A percentile compares a stretch with the other conserved stretches of the same genome.
Conservation (phyloP, 2,797 vertebrate species). For the Channa striata region DNA sequence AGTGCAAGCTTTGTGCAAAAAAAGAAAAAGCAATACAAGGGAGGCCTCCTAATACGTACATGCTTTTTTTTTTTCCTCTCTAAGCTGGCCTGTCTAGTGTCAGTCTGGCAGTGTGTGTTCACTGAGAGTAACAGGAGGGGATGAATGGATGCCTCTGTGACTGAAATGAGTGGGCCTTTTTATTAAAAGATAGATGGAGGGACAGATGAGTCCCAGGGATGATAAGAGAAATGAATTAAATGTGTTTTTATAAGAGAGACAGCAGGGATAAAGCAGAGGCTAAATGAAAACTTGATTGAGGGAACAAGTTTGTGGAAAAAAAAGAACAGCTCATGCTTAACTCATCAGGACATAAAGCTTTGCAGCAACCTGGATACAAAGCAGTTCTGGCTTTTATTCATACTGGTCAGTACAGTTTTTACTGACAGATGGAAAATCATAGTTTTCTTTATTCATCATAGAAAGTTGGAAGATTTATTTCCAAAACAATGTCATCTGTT, state of each 20-base stretch:
- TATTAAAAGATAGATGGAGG: conserved; percentile 54
- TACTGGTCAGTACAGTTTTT: not conserved
- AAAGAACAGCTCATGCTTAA: not conserved
- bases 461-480: not conserved
- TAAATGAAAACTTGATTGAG: conserved; percentile 22
- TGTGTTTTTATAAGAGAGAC: conserved; percentile 45
- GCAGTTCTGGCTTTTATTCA: conserved; percentile 8
- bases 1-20: not conserved
- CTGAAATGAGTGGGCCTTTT: conserved; percentile 46
- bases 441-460: not conserved
- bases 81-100: conserved; percentile 29
- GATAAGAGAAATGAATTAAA: conserved; percentile 51
- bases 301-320: not conserved
- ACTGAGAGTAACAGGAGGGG: conserved; percentile 21
- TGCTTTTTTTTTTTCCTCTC: not conserved
- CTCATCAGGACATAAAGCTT: conserved; percentile 16
- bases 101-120: conserved; percentile 29
- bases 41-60: conserved; percentile 14
- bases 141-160: conserved; percentile 44
- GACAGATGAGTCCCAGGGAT: conserved; percentile 34
- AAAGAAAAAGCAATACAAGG: not conserved
- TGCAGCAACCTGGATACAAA: conserved; percentile 14
- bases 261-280: conserved; percentile 22
- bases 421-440: not conserved
- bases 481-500: not conserved